Percentiles rank a stretch among this genome's conserved stretches.
Conservation (phyloP, 2,113 vertebrate species). For the Cavia porcellus region DNA sequence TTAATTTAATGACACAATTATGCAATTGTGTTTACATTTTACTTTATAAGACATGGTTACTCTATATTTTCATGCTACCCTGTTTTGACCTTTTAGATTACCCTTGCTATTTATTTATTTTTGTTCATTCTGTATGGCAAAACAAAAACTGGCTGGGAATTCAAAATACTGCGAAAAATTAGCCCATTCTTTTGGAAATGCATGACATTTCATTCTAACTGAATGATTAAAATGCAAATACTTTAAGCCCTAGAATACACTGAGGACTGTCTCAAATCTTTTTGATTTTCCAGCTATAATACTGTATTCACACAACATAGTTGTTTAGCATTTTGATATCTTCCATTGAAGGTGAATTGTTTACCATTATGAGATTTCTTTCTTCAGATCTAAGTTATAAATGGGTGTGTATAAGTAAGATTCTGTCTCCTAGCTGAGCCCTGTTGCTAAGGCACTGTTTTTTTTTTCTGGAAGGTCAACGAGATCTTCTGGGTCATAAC, state of each 20-base stretch:
- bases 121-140: neutral
- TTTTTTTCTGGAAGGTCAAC: neutral
- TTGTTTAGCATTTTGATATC: neutral
- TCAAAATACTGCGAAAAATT: neutral
- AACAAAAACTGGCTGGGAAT: constrained; percentile 9
- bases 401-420: neutral
- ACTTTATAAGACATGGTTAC: neutral
- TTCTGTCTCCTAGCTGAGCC: neutral
- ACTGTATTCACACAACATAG: neutral
- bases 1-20: neutral
- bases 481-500: neutral
- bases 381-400: neutral
- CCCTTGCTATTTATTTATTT: neutral
- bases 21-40: neutral
- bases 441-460: neutral
- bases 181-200: neutral
- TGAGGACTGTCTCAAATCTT: neutral
- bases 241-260: neutral
- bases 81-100: neutral
- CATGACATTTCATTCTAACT: constrained; percentile 26
- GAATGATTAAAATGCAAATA: constrained; percentile 3
- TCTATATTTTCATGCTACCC: neutral
- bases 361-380: neutral
- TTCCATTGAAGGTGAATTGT: neutral
- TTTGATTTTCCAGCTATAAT: constrained; percentile 9